Conservation (phyloP, 2,113 vertebrate genomes). For the Ceuthmochares aereus region DNA sequence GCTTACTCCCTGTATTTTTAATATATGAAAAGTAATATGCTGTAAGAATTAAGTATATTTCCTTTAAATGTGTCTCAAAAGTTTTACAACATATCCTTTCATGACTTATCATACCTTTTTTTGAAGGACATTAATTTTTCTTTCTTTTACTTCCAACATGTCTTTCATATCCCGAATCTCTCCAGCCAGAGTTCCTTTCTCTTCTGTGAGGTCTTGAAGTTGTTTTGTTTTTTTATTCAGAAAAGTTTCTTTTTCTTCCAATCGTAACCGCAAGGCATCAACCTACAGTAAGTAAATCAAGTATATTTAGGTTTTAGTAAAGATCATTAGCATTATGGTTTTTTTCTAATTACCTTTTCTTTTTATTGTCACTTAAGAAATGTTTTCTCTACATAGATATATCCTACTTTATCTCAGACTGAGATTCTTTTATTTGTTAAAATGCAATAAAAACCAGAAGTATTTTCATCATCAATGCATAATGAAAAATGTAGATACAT, state of each 20-base stretch:
- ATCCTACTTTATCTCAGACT: background rate
- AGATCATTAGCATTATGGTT: background rate
- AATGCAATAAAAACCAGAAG: background rate
- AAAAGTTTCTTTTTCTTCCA: slow-evolving; percentile 98
- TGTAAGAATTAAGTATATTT: background rate
- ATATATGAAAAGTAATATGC: background rate
- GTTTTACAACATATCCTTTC: background rate
- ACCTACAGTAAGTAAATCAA: slow-evolving; percentile 81
- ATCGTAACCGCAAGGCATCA: slow-evolving; percentile 92
- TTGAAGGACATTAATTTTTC: slow-evolving; percentile 98
- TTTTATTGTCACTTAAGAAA: background rate
- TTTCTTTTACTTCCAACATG: slow-evolving; percentile 98
- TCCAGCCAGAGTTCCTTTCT: slow-evolving; percentile 95
- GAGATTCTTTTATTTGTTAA: background rate
- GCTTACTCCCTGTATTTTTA: background rate
- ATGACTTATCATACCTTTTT: slow-evolving; percentile 87
- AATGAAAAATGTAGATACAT: background rate
- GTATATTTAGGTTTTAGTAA: background rate
- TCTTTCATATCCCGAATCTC: slow-evolving; percentile 99
- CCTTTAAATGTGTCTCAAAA: background rate
- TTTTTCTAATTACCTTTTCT: background rate
- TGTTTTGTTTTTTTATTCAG: slow-evolving; percentile 99
- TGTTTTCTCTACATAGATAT: background rate
- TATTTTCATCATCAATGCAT: background rate
- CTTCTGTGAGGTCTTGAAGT: slow-evolving; percentile 98